Conservation (phyloP, 2,113 vertebrate species). For the Corythoichthys intestinalis region DNA sequence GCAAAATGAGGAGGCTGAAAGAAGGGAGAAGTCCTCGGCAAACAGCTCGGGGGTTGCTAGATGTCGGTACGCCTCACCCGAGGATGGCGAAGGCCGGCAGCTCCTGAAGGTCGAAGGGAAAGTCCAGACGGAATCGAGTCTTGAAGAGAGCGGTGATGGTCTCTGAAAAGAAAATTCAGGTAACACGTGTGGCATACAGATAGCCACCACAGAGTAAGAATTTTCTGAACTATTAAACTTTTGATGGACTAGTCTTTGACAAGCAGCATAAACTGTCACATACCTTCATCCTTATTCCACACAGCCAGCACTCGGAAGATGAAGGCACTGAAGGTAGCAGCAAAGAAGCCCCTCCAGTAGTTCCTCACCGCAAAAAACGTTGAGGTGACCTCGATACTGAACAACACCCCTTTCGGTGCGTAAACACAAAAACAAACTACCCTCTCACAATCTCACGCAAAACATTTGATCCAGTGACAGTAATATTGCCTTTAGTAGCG, state of each 20-base stretch:
- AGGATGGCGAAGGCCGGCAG: slow-evolving; percentile 94
- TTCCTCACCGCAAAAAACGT: slow-evolving; percentile 97
- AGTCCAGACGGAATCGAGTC: slow-evolving; percentile 97
- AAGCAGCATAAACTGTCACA: neutral
- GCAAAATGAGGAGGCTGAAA: slow-evolving; percentile 3
- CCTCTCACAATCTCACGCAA: neutral
- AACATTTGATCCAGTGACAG: too few relatives aligned
- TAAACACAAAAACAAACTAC: slow-evolving; percentile 10
- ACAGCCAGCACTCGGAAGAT: slow-evolving; percentile 96
- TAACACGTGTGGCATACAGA: neutral
- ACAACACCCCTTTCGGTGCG: slow-evolving; percentile 82
- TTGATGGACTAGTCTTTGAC: too few relatives aligned
- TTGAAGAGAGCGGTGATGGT: slow-evolving; percentile 98
- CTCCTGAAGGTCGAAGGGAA: slow-evolving; percentile 98
- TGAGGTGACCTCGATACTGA: slow-evolving; percentile 98
- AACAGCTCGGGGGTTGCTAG: neutral
- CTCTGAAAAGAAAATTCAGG: slow-evolving; percentile 68
- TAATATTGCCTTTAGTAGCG: too few relatives aligned
- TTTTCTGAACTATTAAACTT: too few relatives aligned
- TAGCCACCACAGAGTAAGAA: too few relatives aligned
- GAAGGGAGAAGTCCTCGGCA: slow-evolving; percentile 7
- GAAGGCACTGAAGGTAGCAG: slow-evolving; percentile 96
- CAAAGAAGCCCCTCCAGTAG: slow-evolving; percentile 98
- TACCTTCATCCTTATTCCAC: slow-evolving; percentile 97
- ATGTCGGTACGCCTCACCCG: slow-evolving; percentile 71